Base-by-base conservation (phyloP, 2,888 invertebrate species). In the Smittia sp. region DNA sequence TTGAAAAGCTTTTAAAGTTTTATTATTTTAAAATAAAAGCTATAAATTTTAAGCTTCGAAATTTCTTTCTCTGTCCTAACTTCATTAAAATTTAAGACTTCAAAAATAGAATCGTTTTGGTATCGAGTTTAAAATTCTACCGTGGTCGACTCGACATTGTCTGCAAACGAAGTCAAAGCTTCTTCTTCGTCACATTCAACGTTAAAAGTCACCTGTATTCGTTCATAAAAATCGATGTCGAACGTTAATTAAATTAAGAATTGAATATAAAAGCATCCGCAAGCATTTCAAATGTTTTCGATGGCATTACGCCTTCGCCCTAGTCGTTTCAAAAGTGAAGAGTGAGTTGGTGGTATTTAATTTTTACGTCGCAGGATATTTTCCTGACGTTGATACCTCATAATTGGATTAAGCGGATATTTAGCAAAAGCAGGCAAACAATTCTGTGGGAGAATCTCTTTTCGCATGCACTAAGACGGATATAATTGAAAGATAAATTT, bases 401-500 rank as follows among this genome's bases (percentile, higher is more conserved):
- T 62, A 58, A 24, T 22, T 62, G 62, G 24, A 62, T 62, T 62
- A 62, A 62, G n/a, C 15, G 46, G 46, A 46, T 46, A 46, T n/a
- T 46, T n/a, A 46, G 15, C 46, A 15, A 3, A 46, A 11, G 46
- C 3, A 32, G 32, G 32, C 3, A 32, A 32, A 32, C 32, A 46
- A 3, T 46, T 11, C 13, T n/a, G 46, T 46, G 2, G n/a, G 46
- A 46, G 11, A 46, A 2, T 11, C 4, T 46, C 2, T 46, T 11
- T 2, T 15, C 13, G 3, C 46, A 15, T 46, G 46, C 32, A 32
- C 32, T 32, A 32, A 32, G 46, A 46, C 46, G 46, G 4, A 7
- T 66, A 39, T 66, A n/a, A 39, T 18, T 38, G 66, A 66, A 66
- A 62, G 24, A 66, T 66, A 27, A 63, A 63, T 63, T 46, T 58